Percentiles rank a stretch among this genome's conserved stretches.
phyloP scores from a whole-genome alignment of 1,140 invertebrate genomes.

The Ceratosolen fusciceps region DNA sequence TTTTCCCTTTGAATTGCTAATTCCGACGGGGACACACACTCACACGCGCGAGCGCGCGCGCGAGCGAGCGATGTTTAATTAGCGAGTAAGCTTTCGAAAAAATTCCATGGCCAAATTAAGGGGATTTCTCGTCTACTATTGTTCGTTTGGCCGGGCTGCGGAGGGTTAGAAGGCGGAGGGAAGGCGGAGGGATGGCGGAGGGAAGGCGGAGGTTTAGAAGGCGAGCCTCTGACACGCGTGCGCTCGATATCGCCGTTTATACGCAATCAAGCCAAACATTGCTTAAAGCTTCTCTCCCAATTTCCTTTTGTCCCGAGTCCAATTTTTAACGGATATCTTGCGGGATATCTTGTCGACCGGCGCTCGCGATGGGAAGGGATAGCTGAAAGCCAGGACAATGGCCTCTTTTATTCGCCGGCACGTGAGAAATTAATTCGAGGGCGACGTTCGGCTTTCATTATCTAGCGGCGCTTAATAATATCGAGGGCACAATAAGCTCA shows the following conservation, averaged over 20 bases:
- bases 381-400: slow-evolving; percentile 28
- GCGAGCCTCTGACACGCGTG: not conserved
- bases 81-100: not conserved
- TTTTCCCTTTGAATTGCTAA: no score
- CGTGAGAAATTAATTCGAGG: slow-evolving; percentile 41
- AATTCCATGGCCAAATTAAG: not conserved
- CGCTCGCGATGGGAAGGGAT: not conserved
- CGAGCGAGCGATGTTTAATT: no score
- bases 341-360: slow-evolving; percentile 4
- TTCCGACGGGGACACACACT: not conserved
- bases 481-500: slow-evolving; percentile 37
- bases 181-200: not conserved
- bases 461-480: slow-evolving; percentile 24
- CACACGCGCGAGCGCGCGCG: no score
- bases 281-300: not conserved
- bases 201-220: not conserved
- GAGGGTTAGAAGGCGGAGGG: not conserved
- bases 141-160: not conserved
- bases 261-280: not conserved
- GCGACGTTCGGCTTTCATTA: slow-evolving; percentile 26
- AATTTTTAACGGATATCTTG: slow-evolving; percentile 13
- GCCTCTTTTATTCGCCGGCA: slow-evolving; percentile 14
- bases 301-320: not conserved
- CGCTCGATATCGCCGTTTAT: not conserved
- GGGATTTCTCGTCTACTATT: not conserved